Conservation (phyloP, 2,888 invertebrate species). For the Parnassius mnemosyne region DNA sequence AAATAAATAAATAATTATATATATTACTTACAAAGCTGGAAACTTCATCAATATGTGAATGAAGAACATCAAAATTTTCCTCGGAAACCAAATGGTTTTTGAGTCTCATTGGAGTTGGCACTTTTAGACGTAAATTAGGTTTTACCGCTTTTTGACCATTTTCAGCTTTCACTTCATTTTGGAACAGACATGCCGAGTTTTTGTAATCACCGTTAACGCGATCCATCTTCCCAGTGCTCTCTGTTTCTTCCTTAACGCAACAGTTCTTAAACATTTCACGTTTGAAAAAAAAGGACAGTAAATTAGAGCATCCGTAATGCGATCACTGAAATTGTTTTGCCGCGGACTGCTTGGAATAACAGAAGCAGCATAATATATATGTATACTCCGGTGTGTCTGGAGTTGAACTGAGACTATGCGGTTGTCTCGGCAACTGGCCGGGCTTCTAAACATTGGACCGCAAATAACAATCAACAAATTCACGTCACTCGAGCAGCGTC, state of each 20-base stretch:
- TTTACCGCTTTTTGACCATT: slow-evolving; percentile 48
- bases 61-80: slow-evolving; percentile 59
- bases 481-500: slow-evolving; percentile 43
- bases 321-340: slow-evolving; percentile 21
- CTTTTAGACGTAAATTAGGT: slow-evolving; percentile 59
- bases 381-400: slow-evolving; percentile 51
- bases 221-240: slow-evolving; percentile 21
- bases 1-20: not conserved
- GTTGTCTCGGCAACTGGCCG: slow-evolving; percentile 52
- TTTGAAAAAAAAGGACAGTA: not conserved
- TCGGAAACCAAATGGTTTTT: slow-evolving; percentile 53
- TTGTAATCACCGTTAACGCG: slow-evolving; percentile 46
- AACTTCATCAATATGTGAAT: slow-evolving; percentile 55
- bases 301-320: slow-evolving; percentile 26
- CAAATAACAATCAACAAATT: slow-evolving; percentile 57
- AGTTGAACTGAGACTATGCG: slow-evolving; percentile 47
- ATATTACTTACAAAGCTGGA: slow-evolving; percentile 56
- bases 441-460: slow-evolving; percentile 40
- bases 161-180: slow-evolving; percentile 49
- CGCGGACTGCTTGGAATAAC: slow-evolving; percentile 42
- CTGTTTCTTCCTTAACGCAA: slow-evolving; percentile 18
- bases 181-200: slow-evolving; percentile 52
- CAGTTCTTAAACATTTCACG: slow-evolving; percentile 15
- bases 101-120: slow-evolving; percentile 63
- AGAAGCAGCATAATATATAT: slow-evolving; percentile 60